Percentiles rank a stretch among this genome's conserved stretches.
These are phyloP conservation scores for Tetanocera ferruginea DNA, from an alignment of 2,888 invertebrate genomes.

Conservation along the genomic window DNA sequence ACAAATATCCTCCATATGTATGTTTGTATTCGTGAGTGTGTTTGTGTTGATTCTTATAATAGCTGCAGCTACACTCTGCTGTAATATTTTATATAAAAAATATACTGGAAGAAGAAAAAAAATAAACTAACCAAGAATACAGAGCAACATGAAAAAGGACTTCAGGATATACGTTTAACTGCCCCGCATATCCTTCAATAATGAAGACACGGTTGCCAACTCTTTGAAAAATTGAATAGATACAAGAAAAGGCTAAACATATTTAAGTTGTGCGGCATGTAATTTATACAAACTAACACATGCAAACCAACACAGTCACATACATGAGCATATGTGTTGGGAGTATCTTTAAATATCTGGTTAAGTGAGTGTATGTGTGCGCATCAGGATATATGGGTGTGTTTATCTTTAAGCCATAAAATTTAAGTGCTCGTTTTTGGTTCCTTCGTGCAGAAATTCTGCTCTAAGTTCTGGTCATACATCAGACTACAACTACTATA, in stretches of 20 bases:
- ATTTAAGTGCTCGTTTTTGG: constrained; percentile 1
- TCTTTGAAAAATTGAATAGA: not conserved
- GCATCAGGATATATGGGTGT: not conserved
- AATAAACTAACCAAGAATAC: not conserved
- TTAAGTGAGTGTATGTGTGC: too few species aligned
- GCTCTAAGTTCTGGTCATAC: not conserved
- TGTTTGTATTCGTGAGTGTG: too few species aligned
- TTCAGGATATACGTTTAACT: not conserved
- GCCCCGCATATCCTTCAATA: not conserved
- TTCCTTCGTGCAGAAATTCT: not conserved
- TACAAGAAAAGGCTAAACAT: not conserved
- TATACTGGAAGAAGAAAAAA: not conserved
- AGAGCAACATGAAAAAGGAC: not conserved
- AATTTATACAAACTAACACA: not conserved
- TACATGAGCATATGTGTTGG: not conserved
- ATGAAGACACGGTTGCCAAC: not conserved
- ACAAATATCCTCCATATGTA: too few species aligned
- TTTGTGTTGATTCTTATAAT: too few species aligned
- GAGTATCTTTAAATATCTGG: not conserved
- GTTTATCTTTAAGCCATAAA: not conserved
- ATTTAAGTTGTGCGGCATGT: not conserved
- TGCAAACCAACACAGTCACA: not conserved
- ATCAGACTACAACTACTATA: not conserved
- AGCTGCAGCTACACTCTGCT: too few species aligned
- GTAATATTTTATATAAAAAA: too few species aligned